Conservation (phyloP, 1,140 invertebrate species). For the Antheraea pernyi region DNA sequence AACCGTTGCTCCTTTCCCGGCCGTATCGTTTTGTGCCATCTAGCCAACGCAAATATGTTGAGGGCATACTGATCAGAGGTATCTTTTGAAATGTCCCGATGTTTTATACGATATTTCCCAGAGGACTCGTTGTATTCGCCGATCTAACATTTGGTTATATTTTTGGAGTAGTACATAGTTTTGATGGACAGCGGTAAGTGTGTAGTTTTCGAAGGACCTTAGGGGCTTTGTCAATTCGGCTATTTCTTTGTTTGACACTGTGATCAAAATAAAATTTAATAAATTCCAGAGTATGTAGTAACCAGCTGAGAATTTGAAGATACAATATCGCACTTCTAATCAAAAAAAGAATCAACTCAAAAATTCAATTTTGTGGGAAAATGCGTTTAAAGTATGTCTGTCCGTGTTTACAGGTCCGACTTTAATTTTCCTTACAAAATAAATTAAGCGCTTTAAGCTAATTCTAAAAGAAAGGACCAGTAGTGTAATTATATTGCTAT, state of each 20-base stretch:
- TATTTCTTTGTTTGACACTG: background rate
- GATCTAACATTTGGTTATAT: constrained; percentile 2
- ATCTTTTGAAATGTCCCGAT: constrained; percentile 16
- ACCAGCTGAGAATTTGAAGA: too few relatives aligned
- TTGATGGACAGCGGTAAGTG: background rate
- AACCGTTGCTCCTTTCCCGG: constrained; percentile 17
- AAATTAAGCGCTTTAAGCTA: too few relatives aligned
- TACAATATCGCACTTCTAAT: too few relatives aligned
- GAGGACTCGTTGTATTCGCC: constrained; percentile 7
- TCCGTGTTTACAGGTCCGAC: too few relatives aligned
- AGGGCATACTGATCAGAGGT: constrained; percentile 21
- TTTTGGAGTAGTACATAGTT: constrained; percentile 4
- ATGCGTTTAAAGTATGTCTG: too few relatives aligned
- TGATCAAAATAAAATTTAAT: too few relatives aligned
- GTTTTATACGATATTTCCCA: constrained; percentile 28
- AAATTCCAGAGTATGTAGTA: too few relatives aligned
- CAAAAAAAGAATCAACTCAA: too few relatives aligned
- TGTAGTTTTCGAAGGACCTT: background rate
- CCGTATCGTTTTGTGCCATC: constrained; percentile 32
- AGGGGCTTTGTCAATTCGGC: background rate
- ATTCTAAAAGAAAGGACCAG: too few relatives aligned
- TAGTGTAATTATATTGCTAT: too few relatives aligned
- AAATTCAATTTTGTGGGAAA: too few relatives aligned
- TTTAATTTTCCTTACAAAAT: too few relatives aligned
- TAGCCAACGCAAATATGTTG: constrained; percentile 26